Base-by-base conservation (phyloP, 1,140 invertebrate species). In the Paracyclopina nana region DNA sequence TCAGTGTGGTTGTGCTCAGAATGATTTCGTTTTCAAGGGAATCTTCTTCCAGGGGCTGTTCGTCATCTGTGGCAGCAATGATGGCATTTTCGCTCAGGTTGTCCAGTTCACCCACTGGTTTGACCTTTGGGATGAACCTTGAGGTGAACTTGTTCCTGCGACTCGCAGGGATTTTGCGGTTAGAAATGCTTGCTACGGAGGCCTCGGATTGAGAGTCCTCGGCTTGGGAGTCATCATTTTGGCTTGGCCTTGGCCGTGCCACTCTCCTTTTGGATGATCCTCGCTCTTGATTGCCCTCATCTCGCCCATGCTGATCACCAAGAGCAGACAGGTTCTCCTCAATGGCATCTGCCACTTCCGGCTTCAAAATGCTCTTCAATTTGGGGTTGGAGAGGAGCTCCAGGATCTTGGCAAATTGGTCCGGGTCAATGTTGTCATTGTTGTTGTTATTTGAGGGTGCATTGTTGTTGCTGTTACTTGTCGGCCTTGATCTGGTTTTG, bases 91-190 rank as follows among this genome's bases (percentile, higher is more conserved):
- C 22, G 24, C 22, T 28, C 42, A 44, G 8, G 4, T 52, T 43
- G 11, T 52, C 24, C 24, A 27, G 27, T 26, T 40, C 22, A 8
- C 40, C 9, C 12, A 3, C 14, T 22, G 4, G 22, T 8, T 16
- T 52, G 26, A 52, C 40, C n/a, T 40, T 44, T 11, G 50, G 50
- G 14, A 46, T 52, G 14, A 52, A 52, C 12, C 50, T 8, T 2
- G 48, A 50, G 2, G 50, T 52, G 31, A 50, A 52, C 50, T 46
- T 46, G 22, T 52, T 52, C 26, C 41, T 44, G 11, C 50, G 18
- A 8, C 43, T 16, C 11, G 41, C 20, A 26, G 50, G 50, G 22
- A 44, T 44, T 27, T 28, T 38, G 3, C 50, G 16, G 4, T 12
- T 20, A 41, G 6, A n/a, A n/a, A 16, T 38, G 34, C n/a, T 16